A percentile compares a stretch with the other conserved stretches of the same genome.
Conservation (phyloP, 2,113 vertebrate species). For the Alosa alosa region DNA sequence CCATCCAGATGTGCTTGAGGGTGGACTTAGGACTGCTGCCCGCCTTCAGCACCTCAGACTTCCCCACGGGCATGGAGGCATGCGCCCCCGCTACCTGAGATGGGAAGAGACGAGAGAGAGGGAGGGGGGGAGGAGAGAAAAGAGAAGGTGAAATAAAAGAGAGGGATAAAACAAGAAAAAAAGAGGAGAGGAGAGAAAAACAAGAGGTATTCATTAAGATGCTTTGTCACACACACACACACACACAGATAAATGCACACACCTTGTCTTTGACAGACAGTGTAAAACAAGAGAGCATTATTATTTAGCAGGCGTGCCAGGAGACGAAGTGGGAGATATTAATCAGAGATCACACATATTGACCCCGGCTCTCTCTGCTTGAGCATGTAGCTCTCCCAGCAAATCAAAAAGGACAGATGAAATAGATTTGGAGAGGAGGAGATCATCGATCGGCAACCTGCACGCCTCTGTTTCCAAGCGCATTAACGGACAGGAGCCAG, state of each 20-base stretch:
- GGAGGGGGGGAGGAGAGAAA: slow-evolving; percentile 11
- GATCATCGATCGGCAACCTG: slow-evolving; percentile 47
- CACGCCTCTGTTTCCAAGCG: slow-evolving; percentile 51
- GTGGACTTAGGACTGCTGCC: slow-evolving; percentile 88
- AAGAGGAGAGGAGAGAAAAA: not conserved
- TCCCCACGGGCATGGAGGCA: slow-evolving; percentile 79
- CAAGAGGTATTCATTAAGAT: slow-evolving; percentile 42
- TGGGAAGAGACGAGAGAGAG: slow-evolving; percentile 42
- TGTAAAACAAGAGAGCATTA: slow-evolving; percentile 30
- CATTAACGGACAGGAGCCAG: slow-evolving; percentile 40
- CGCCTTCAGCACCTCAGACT: slow-evolving; percentile 88
- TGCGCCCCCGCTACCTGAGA: slow-evolving; percentile 84
- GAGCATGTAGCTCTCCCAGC: slow-evolving; percentile 31
- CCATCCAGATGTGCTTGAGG: slow-evolving; percentile 95
- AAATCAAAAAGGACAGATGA: slow-evolving; percentile 50
- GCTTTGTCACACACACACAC: not conserved
- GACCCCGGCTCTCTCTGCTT: slow-evolving; percentile 41
- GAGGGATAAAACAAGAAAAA: not conserved
- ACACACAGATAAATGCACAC: not conserved
- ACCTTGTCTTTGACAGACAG: slow-evolving; percentile 11
- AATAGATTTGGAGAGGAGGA: slow-evolving; percentile 35
- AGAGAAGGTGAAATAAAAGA: not conserved
- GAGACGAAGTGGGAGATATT: slow-evolving; percentile 45
- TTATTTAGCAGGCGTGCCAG: slow-evolving; percentile 16
- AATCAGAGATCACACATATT: slow-evolving; percentile 52